phyloP scores from a whole-genome alignment of 2,113 vertebrate species.

The Rousettus leschenaultii region DNA sequence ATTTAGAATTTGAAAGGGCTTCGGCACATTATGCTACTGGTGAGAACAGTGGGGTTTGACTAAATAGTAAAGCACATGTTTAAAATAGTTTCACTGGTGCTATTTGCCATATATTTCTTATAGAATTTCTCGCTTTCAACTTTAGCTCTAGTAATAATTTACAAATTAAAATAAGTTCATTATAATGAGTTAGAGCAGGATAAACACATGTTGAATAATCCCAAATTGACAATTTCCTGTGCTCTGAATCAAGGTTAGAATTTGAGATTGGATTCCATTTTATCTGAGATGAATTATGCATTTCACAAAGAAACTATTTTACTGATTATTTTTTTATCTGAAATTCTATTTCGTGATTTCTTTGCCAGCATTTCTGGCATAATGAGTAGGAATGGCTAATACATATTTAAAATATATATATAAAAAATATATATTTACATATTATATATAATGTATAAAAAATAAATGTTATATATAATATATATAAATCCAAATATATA shows the following conservation, averaged over 20 bases:
- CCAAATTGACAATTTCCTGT: constrained; percentile 16
- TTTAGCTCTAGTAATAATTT: not conserved
- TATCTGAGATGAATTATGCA: constrained; percentile 20
- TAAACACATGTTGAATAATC: not conserved
- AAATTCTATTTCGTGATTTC: not conserved
- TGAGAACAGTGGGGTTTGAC: not conserved
- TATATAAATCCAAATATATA: too few species aligned
- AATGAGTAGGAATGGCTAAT: not conserved
- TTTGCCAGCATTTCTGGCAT: not conserved
- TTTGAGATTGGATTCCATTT: not conserved
- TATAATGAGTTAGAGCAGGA: not conserved
- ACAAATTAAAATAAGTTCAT: not conserved
- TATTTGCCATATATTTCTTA: not conserved
- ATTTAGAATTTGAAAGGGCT: not conserved
- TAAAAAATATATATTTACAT: too few species aligned
- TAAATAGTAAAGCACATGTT: not conserved
- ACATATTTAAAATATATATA: too few species aligned
- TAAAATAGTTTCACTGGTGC: not conserved
- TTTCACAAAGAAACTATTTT: not conserved
- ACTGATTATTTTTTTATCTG: not conserved
- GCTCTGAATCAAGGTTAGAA: not conserved
- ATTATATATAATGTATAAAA: too few species aligned
- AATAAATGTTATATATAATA: too few species aligned
- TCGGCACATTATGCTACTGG: not conserved
- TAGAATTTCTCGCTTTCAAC: not conserved